These are phyloP conservation scores for Drosophila nr. medialis DNA, from an alignment of 2,888 invertebrate genomes.

Conservation along the genomic window DNA sequence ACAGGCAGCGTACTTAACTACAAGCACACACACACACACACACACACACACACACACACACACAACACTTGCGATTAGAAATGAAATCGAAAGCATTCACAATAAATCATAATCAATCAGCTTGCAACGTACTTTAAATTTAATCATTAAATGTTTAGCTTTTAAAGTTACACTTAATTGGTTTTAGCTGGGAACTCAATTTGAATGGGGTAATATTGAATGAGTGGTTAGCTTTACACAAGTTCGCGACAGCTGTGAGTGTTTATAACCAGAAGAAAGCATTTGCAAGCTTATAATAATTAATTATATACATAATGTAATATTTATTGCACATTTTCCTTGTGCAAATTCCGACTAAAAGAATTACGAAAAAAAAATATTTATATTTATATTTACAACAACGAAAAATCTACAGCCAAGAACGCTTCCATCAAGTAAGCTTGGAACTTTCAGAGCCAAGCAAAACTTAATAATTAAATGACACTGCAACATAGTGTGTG, in stretches of 20 bases:
- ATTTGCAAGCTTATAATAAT: background rate
- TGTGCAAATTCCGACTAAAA: background rate
- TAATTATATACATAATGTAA: background rate
- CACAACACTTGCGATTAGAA: conserved; percentile 28
- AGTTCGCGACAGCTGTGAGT: too few relatives aligned
- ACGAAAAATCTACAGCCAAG: background rate
- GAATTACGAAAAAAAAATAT: background rate
- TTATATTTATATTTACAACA: background rate
- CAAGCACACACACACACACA: conserved; percentile 12
- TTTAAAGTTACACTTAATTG: background rate
- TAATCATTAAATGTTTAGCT: conserved; percentile 6
- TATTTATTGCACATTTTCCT: background rate
- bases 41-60: background rate
- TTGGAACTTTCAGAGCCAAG: background rate
- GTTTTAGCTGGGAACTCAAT: background rate
- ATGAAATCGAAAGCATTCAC: conserved; percentile 62
- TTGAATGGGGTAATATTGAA: background rate
- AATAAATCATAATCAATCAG: conserved; percentile 63
- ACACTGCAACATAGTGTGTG: background rate
- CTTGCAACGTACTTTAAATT: conserved; percentile 12
- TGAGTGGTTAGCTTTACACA: background rate
- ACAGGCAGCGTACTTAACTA: conserved; percentile 57
- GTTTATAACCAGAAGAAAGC: background rate
- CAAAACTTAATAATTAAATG: background rate
- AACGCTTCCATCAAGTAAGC: background rate